These are phyloP conservation scores for Calameuta idolon DNA, from an alignment of 2,888 invertebrate species.

Conservation along the genomic window DNA sequence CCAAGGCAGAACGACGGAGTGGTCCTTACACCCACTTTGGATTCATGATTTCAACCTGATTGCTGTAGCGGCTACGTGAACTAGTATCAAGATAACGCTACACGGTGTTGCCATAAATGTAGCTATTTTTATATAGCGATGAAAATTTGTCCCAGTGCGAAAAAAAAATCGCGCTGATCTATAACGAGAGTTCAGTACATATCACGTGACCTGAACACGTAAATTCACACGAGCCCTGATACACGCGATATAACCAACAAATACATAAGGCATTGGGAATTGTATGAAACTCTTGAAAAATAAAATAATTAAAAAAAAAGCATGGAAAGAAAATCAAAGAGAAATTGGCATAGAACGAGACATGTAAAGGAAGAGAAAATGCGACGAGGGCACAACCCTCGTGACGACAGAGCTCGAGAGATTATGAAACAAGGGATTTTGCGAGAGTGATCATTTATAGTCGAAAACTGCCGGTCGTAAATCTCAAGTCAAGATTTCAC, in stretches of 20 bases:
- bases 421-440: not conserved
- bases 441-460: not conserved
- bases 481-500: slow-evolving; percentile 7
- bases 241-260: not conserved
- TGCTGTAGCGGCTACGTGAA: not conserved
- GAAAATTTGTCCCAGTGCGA: not conserved
- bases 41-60: not conserved
- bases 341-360: not conserved
- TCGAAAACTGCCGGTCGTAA: slow-evolving; percentile 1
- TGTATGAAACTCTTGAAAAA: not conserved
- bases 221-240: not conserved
- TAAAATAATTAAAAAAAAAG: not conserved
- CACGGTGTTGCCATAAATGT: not conserved
- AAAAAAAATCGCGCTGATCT: not conserved
- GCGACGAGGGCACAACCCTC: not conserved
- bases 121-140: not conserved
- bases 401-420: not conserved
- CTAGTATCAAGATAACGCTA: not conserved
- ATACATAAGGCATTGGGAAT: not conserved
- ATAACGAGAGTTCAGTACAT: not conserved
- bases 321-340: not conserved
- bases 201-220: not conserved
- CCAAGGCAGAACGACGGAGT: not conserved
- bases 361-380: not conserved
- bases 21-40: not conserved